phyloP scores from a whole-genome alignment of 2,797 vertebrate species.

The Leontocebus nigricollis region DNA sequence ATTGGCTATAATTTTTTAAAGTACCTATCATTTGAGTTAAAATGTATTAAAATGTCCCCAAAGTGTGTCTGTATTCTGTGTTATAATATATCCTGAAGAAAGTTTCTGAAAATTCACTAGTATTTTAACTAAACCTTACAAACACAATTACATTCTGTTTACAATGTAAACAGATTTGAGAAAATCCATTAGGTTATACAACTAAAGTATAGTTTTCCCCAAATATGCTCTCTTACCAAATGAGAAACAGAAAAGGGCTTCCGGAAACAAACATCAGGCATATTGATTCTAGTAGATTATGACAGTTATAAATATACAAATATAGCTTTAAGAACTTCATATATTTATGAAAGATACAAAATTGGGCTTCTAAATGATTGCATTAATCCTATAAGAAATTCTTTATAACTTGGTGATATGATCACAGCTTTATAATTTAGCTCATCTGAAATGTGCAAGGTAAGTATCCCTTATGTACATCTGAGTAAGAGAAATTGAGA shows the following conservation, averaged over 20 bases:
- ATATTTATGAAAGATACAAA: background rate
- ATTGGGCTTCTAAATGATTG: constrained; percentile 37
- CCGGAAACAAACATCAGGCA: constrained; percentile 41
- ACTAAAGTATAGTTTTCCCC: constrained; percentile 48
- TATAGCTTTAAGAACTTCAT: background rate
- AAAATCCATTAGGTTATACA: constrained; percentile 79
- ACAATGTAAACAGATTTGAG: too few species aligned
- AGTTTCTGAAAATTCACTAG: constrained; percentile 49
- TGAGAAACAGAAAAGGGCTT: constrained; percentile 48
- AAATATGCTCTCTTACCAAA: constrained; percentile 56
- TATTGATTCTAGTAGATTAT: constrained; percentile 28
- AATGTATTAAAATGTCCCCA: constrained; percentile 57
- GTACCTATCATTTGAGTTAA: background rate
- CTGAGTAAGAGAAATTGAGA: constrained; percentile 64
- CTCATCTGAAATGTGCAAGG: constrained; percentile 34
- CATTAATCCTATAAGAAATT: constrained; percentile 49
- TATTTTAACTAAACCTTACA: constrained; percentile 61
- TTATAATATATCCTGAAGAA: constrained; percentile 54
- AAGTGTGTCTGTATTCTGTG: constrained; percentile 53
- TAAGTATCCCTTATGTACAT: constrained; percentile 56
- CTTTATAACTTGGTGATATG: background rate
- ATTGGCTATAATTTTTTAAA: background rate
- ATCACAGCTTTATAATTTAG: constrained; percentile 22
- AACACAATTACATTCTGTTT: constrained; percentile 68
- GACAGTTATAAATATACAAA: background rate